Base-by-base conservation (phyloP, 2,113 vertebrate species). In the Pseudopipra pipra region DNA sequence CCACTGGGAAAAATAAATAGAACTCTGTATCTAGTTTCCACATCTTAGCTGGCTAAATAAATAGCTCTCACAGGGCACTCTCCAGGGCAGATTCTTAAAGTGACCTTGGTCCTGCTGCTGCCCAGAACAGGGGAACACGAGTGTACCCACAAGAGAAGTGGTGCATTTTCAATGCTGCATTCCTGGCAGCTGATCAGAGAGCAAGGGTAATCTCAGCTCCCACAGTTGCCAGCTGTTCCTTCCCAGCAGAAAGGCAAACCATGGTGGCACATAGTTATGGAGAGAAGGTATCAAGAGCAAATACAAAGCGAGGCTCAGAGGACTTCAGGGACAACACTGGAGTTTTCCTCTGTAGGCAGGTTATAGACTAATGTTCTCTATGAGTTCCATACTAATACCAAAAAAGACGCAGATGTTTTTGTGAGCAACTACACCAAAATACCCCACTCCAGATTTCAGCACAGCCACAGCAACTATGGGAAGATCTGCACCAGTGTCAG, bases 1-100 rank as follows among this genome's bases (percentile, higher is more conserved):
- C 75, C 85, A 89, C 54, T 55, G 62, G 73, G 49, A 95, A 95
- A 97, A 97, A 97, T 95, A 97, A 97, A 97, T 97, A 97, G 97
- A 92, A 95, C 80, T 79, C 62, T 83, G 93, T 49, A 97, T 97
- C 97, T 93, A 95, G 83, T 97, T 97, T 97, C 97, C 72, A 91
- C 59, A 82, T 96, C 87, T 94, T 96, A 93, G 95, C 35, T 2
- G 31, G 94, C 89, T 96, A 90, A 95, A 95, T 93, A 97, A 97
- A 97, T 97, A 95, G 70, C 93, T 94, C 87, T 90, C 83, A 41
- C 30, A 94, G 88, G 71, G 67, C 85, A 89, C 62, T 92, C n/a
- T 90, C 43, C 90, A 67, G 93, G 73, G 88, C 72, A 86, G 87
- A 93, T 89, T 96, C 94, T 96, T 91, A 94, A 93, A 93, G 94